Conservation (phyloP, 2,888 invertebrate species). For the Leuctra nigra region DNA sequence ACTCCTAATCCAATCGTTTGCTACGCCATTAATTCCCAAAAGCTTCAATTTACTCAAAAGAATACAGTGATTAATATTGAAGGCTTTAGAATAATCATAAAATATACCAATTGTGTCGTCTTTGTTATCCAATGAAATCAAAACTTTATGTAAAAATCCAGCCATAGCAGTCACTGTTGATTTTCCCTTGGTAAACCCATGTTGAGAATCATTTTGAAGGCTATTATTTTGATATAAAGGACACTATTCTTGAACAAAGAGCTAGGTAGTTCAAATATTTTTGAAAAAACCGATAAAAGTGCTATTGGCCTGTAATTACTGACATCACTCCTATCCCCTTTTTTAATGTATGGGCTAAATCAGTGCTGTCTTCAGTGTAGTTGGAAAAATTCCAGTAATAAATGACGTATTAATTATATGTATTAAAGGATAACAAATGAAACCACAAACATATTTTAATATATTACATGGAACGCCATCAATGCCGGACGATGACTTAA, state of each 20-base stretch:
- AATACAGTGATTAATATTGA: neutral
- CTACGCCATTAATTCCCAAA: neutral
- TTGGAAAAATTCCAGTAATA: neutral
- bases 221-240: neutral
- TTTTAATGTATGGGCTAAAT: neutral
- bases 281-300: neutral
- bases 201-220: neutral
- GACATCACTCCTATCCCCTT: neutral
- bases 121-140: neutral
- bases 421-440: neutral
- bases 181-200: neutral
- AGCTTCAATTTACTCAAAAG: no score
- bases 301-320: slow-evolving; percentile 1
- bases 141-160: neutral
- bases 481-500: slow-evolving; percentile 17
- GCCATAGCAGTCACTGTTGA: neutral
- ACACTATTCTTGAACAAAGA: neutral
- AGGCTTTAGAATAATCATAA: neutral
- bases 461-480: slow-evolving; percentile 11
- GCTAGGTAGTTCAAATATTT: neutral
- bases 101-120: neutral
- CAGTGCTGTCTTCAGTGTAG: neutral
- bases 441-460: neutral
- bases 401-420: neutral
- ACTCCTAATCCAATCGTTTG: neutral